Conservation (phyloP, 2,888 invertebrate species). For the Drosophila histrio region DNA sequence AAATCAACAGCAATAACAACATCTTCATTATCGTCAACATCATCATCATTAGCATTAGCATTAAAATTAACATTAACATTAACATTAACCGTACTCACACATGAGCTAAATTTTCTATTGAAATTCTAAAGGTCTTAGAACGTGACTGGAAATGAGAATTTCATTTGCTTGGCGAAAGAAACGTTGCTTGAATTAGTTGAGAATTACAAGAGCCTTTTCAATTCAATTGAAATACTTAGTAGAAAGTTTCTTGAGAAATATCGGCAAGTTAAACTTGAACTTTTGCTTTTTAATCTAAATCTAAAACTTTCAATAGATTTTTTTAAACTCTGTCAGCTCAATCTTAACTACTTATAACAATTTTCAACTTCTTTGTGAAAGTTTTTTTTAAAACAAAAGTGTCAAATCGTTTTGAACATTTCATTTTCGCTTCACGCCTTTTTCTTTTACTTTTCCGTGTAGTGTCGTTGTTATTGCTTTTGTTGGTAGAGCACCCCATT, state of each 20-base stretch:
- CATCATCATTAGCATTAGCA: slow-evolving; percentile 17
- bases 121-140: slow-evolving; percentile 18
- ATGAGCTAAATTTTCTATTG: slow-evolving; percentile 12
- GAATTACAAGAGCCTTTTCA: slow-evolving; percentile 42
- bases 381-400: slow-evolving; percentile 45
- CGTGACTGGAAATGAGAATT: slow-evolving; percentile 50
- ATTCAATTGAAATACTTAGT: slow-evolving; percentile 47
- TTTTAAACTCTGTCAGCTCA: not conserved
- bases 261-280: slow-evolving; percentile 1
- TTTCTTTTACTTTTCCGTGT: slow-evolving; percentile 45
- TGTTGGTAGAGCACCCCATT: not conserved
- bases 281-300: slow-evolving; percentile 1
- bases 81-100: not conserved
- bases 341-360: slow-evolving; percentile 35
- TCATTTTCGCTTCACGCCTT: slow-evolving; percentile 50
- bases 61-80: not conserved
- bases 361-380: slow-evolving; percentile 59
- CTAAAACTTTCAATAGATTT: slow-evolving; percentile 16
- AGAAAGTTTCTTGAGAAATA: slow-evolving; percentile 57
- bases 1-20: slow-evolving; percentile 22
- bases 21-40: slow-evolving; percentile 25
- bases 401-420: slow-evolving; percentile 51
- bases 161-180: not conserved
- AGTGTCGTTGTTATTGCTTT: not conserved
- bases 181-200: slow-evolving; percentile 28